Evolutionary conservation across 2,888 invertebrate genomes (phyloP), one percentile per base, ranked within the genome.

Genomic region (Phlogophora meticulosa): DNA sequence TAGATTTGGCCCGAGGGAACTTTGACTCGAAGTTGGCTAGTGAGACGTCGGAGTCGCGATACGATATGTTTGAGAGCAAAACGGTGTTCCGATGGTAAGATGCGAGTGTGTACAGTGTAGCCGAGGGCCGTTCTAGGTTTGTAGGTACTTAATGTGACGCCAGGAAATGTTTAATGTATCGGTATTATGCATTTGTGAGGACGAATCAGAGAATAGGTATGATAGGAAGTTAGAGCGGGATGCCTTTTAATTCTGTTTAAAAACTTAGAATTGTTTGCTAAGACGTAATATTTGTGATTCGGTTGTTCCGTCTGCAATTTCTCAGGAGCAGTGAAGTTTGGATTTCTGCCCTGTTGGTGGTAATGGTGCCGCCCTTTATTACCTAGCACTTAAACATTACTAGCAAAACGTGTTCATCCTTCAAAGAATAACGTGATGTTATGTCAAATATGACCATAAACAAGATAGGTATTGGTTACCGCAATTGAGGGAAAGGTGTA

Each of bases 1-100:
- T 93, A 91, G 93, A 93, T 94, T 94, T 93, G 88, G 93, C 94
- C 93, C 88, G 85, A 81, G 91, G 94, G 90, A 94, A 94, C 91
- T 94, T 93, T 94, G 94, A 93, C 94, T 94, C 88, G 88, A 82
- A 90, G 90, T 92, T 92, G 88, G 88, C 89, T 89, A 85, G 84
- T 71, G 68, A 71, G 74, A 69, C 57, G 75, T 85, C 61, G 77
- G 71, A 85, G 84, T 78, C 76, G 84, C 88, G 85, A 85, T 87
- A 87, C 87, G 87, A 87, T 87, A 86, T 93, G 89, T 94, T 93
- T 94, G 91, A 94, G 90, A 94, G 95, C 93, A 92, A 95, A 94
- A 93, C 93, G 93, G 88, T 95, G 94, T 95, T 92, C 85, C 76
- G 87, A 87, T 87, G 81, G 86, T 90, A 88, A 79, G 88, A 91